Evolutionary conservation across 1,140 invertebrate genomes (phyloP).

Genomic region (Drosophila subpulchrella): DNA sequence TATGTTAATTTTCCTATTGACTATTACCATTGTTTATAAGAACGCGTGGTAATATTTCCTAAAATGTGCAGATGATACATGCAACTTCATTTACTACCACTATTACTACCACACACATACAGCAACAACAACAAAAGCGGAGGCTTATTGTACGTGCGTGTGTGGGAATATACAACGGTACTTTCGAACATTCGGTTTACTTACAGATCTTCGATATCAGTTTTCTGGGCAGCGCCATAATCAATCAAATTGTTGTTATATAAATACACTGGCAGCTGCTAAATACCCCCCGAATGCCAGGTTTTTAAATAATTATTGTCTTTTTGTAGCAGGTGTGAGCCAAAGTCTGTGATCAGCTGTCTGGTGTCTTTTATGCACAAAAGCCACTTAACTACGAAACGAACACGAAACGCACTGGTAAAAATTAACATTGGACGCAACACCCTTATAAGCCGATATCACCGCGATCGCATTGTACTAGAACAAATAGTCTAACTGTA

Average conservation of each 20-base stretch:
- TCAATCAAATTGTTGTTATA: constrained; percentile 52
- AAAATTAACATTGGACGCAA: constrained; percentile 20
- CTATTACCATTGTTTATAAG: neutral
- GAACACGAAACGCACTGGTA: constrained; percentile 37
- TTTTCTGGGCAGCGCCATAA: constrained; percentile 73
- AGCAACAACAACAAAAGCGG: constrained; percentile 1
- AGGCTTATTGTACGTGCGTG: constrained; percentile 1
- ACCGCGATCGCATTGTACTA: constrained; percentile 26
- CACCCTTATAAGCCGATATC: constrained; percentile 43
- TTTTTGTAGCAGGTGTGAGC: constrained; percentile 72
- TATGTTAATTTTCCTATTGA: constrained; percentile 4
- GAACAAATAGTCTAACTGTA: constrained; percentile 41
- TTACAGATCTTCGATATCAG: constrained; percentile 73
- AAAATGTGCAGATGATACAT: constrained; percentile 13
- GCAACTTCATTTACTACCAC: neutral
- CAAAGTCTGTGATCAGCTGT: constrained; percentile 66
- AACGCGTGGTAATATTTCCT: constrained; percentile 4
- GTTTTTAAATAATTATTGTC: constrained; percentile 56
- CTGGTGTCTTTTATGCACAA: constrained; percentile 17
- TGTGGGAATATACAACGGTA: constrained; percentile 37
- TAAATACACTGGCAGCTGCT: constrained; percentile 18
- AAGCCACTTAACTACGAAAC: constrained; percentile 1
- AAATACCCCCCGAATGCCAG: constrained; percentile 7
- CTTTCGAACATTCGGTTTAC: constrained; percentile 66
- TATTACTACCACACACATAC: neutral